These are phyloP conservation scores for Camponotus pennsylvanicus DNA, from an alignment of 1,140 invertebrate species.

Conservation along the genomic window DNA sequence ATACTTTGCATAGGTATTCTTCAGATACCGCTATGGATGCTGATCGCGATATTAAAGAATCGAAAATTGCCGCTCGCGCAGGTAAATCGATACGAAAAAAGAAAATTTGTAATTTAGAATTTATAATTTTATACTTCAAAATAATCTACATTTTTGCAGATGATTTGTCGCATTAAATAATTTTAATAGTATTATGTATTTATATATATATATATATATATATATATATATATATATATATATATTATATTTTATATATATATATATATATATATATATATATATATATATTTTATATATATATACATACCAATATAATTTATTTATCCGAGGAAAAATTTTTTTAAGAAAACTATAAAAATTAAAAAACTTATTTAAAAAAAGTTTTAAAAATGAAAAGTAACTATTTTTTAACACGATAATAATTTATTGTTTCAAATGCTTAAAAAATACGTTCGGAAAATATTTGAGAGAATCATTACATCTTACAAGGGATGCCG, in stretches of 20 bases:
- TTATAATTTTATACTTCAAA: too few relatives aligned
- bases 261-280: too few relatives aligned
- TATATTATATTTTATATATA: too few relatives aligned
- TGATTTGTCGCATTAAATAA: not conserved
- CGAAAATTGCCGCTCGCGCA: conserved; percentile 47
- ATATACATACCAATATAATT: too few relatives aligned
- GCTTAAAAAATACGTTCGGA: not conserved
- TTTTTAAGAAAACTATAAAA: too few relatives aligned
- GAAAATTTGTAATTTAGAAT: not conserved
- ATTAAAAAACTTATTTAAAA: too few relatives aligned
- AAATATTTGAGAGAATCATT: not conserved
- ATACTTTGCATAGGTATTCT: conserved; percentile 81
- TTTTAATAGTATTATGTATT: not conserved
- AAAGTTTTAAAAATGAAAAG: not conserved
- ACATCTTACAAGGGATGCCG: not conserved
- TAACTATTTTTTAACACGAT: not conserved
- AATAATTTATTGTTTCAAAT: not conserved
- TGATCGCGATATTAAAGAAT: conserved; percentile 74
- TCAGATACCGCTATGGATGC: conserved; percentile 84
- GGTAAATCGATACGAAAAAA: conserved; percentile 31
- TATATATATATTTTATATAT: too few relatives aligned
- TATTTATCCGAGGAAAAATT: too few relatives aligned
- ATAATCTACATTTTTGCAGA: too few relatives aligned
- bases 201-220: too few relatives aligned
- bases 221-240: too few relatives aligned